Evolutionary conservation across 1,140 invertebrate species (phyloP).

Genomic region (Venturia canescens): DNA sequence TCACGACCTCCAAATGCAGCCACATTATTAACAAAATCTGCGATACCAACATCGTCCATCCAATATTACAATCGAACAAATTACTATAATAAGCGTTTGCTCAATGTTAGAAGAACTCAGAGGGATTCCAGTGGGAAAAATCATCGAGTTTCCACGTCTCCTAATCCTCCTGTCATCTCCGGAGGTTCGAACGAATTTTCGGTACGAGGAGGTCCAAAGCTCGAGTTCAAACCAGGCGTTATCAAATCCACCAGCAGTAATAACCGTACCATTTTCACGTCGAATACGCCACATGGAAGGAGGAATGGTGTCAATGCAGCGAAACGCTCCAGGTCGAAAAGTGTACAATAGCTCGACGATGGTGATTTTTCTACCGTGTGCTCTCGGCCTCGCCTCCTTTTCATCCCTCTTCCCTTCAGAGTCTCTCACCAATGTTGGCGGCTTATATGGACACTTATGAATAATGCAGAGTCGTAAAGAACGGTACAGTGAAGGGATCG

Average conservation of each 20-base stretch:
- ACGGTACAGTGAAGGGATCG: constrained; percentile 59
- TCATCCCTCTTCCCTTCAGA: constrained; percentile 14
- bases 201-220: neutral
- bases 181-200: neutral
- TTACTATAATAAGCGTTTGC: no score
- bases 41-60: no score
- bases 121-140: no score
- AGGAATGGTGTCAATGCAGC: neutral
- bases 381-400: constrained; percentile 4
- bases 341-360: constrained; percentile 58
- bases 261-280: neutral
- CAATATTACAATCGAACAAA: no score
- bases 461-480: constrained; percentile 71
- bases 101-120: no score
- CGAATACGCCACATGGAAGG: neutral
- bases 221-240: no score
- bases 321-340: neutral
- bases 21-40: no score
- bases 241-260: no score
- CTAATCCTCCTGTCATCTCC: no score
- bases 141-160: no score
- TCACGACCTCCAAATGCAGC: no score
- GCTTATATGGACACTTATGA: constrained; percentile 74
- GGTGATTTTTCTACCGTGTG: constrained; percentile 57
- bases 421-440: constrained; percentile 62